Percentiles rank a stretch among this genome's conserved stretches.
Conservation (phyloP, 2,113 vertebrate species). For the Dromas ardeola region DNA sequence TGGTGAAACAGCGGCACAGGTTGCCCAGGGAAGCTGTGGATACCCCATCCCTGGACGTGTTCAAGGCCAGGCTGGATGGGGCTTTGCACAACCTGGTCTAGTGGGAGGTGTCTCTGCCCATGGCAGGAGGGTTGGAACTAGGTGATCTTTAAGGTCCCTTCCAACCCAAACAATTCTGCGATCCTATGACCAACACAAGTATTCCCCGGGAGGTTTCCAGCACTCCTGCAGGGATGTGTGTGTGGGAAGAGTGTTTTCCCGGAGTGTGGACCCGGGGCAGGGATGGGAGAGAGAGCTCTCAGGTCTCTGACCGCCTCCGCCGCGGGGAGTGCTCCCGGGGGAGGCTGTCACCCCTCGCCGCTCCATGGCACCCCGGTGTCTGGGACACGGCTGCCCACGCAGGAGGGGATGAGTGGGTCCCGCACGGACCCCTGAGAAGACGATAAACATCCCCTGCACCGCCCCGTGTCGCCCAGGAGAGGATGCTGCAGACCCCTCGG, state of each 20-base stretch:
- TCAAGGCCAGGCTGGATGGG: neutral
- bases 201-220: neutral
- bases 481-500: neutral
- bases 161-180: neutral
- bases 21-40: neutral
- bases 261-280: rapidly evolving
- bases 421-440: neutral
- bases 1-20: neutral
- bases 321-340: rapidly evolving
- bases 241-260: rapidly evolving
- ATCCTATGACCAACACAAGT: neutral
- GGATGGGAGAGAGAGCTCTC: neutral
- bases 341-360: too few species aligned
- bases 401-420: neutral
- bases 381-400: neutral
- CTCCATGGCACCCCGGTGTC: rapidly evolving
- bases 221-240: rapidly evolving
- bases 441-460: neutral
- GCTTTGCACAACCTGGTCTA: neutral
- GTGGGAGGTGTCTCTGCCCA: neutral
- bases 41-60: neutral
- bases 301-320: rapidly evolving
- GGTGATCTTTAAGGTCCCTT: neutral
- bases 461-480: neutral
- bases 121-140: neutral